A percentile compares a stretch with the other conserved stretches of the same genome.
These are phyloP conservation scores for Trachelus troglodyta DNA, from an alignment of 2,888 invertebrate genomes.

Conservation along the genomic window DNA sequence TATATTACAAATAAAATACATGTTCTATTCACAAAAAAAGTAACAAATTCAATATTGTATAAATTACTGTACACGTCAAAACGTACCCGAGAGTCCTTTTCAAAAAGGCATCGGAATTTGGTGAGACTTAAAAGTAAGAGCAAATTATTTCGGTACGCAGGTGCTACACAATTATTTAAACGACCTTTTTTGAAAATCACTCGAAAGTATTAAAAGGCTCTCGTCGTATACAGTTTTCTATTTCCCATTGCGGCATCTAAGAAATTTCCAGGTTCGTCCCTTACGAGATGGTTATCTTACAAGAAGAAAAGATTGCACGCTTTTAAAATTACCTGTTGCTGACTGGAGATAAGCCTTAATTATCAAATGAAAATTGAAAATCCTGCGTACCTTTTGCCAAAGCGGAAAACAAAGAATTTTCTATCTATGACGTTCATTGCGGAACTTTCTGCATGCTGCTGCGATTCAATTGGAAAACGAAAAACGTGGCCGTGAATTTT, in stretches of 20 bases:
- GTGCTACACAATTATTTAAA: not conserved
- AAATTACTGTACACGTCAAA: constrained; percentile 4
- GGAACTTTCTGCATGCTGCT: not conserved
- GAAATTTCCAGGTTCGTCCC: not conserved
- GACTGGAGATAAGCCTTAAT: not conserved
- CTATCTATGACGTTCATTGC: not conserved
- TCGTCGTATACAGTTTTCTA: not conserved
- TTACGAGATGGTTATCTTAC: not conserved
- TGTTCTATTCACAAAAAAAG: constrained; percentile 1
- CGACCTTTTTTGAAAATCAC: not conserved
- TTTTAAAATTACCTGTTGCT: not conserved
- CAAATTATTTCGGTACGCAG: not conserved
- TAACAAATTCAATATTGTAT: constrained; percentile 1
- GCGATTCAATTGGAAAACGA: not conserved
- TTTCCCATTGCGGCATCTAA: not conserved
- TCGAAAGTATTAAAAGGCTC: not conserved
- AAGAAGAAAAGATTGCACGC: not conserved
- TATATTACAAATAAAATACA: constrained; percentile 3
- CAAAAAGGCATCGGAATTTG: not conserved
- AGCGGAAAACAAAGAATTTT: not conserved
- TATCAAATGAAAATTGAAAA: not conserved
- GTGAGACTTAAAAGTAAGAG: not conserved
- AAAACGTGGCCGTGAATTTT: not conserved
- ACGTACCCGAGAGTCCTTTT: not conserved
- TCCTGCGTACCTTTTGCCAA: not conserved